Evolutionary conservation across 2,113 vertebrate species (phyloP).

Genomic region (Microcebus griseorufus): DNA sequence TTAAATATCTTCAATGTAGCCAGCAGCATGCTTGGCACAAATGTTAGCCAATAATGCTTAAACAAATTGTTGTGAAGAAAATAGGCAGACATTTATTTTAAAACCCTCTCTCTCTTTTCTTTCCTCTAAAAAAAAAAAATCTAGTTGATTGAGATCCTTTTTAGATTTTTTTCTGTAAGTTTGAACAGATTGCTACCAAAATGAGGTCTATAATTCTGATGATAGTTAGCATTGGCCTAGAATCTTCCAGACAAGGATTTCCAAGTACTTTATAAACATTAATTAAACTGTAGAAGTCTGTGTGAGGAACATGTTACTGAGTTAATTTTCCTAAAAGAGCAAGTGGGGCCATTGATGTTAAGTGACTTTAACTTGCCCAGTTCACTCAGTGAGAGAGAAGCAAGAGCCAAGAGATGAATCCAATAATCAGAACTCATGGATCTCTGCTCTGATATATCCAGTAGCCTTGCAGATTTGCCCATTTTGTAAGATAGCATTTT

Average conservation of each 20-base stretch:
- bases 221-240: not conserved
- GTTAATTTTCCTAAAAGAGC: constrained; percentile 47
- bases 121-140: not conserved
- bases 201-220: constrained; percentile 22
- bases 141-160: not conserved
- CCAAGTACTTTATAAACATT: constrained; percentile 51
- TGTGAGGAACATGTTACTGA: constrained; percentile 53
- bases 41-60: constrained; percentile 81
- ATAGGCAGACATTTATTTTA: constrained; percentile 73
- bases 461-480: not conserved
- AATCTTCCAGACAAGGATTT: constrained; percentile 62
- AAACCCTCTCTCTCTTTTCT: constrained; percentile 36
- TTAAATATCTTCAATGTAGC: constrained; percentile 82
- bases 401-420: constrained; percentile 34
- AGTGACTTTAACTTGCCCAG: constrained; percentile 34
- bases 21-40: constrained; percentile 85
- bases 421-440: not conserved
- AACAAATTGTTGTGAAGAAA: constrained; percentile 84
- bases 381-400: not conserved
- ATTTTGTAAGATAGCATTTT: not conserved
- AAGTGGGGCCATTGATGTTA: not conserved
- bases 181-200: constrained; percentile 10
- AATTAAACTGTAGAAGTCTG: constrained; percentile 38
- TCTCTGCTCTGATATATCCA: not conserved
- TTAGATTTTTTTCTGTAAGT: not conserved